phyloP scores from a whole-genome alignment of 2,113 vertebrate genomes.

The Probosciger aterrimus region DNA sequence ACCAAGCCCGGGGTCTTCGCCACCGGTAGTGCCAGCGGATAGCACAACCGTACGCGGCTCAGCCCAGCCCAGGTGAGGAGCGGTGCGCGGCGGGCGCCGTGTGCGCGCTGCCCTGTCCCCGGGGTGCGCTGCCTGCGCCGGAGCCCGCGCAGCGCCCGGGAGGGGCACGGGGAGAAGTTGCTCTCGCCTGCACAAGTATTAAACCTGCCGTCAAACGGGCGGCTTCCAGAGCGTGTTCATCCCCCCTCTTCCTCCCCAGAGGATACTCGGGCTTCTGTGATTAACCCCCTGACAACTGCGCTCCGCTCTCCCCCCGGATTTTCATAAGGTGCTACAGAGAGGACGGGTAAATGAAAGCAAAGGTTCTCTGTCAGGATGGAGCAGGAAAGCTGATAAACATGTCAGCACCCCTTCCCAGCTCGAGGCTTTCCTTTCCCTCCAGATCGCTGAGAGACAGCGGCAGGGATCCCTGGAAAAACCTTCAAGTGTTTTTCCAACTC shows the following conservation, averaged over 20 bases:
- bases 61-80: background rate
- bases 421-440: background rate
- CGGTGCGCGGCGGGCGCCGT: background rate
- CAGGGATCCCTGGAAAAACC: constrained; percentile 21
- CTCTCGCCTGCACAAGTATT: constrained; percentile 16
- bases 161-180: constrained; percentile 29
- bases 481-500: constrained; percentile 43
- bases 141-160: background rate
- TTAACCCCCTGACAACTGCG: background rate
- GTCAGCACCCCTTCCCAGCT: background rate
- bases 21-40: accelerated
- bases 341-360: background rate
- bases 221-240: background rate
- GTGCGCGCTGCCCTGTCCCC: background rate
- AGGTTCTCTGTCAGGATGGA: background rate
- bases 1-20: background rate
- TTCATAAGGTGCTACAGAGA: background rate
- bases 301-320: background rate
- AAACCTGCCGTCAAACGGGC: background rate
- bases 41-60: background rate
- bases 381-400: background rate
- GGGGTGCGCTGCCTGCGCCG: background rate
- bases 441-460: background rate
- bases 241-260: background rate
- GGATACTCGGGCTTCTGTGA: too few species aligned